These are phyloP conservation scores for Volucella zonaria DNA, from an alignment of 2,888 invertebrate genomes.

Conservation along the genomic window DNA sequence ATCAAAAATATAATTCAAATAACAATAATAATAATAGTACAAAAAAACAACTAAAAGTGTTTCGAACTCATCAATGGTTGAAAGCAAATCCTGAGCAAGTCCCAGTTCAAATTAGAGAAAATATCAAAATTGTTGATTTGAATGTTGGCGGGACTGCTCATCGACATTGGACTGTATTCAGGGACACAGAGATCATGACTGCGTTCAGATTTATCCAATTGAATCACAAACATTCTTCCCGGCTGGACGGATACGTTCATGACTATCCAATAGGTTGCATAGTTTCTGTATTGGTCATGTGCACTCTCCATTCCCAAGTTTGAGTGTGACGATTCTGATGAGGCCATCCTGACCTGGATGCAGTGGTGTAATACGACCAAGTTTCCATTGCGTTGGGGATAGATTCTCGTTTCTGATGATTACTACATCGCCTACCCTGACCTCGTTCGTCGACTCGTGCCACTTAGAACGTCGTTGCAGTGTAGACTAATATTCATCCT, in stretches of 20 bases:
- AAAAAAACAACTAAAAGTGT: no score
- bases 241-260: conserved; percentile 40
- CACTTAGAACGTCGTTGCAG: conserved; percentile 37
- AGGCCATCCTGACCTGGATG: conserved; percentile 39
- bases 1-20: no score
- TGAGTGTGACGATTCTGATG: conserved; percentile 39
- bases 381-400: conserved; percentile 35
- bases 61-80: no score
- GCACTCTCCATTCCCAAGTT: conserved; percentile 27
- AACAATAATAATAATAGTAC: no score
- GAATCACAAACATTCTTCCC: conserved; percentile 40
- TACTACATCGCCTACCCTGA: conserved; percentile 41
- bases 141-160: no score
- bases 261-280: conserved; percentile 29
- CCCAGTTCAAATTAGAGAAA: no score
- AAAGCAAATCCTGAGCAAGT: no score
- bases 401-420: conserved; percentile 39
- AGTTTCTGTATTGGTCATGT: conserved; percentile 36
- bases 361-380: conserved; percentile 31
- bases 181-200: no score
- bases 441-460: conserved; percentile 23
- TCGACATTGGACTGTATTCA: no score
- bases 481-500: conserved; percentile 32
- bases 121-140: no score
- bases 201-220: not conserved